Conservation (phyloP, 2,113 vertebrate genomes). For the Sarotherodon lohbergeri region DNA sequence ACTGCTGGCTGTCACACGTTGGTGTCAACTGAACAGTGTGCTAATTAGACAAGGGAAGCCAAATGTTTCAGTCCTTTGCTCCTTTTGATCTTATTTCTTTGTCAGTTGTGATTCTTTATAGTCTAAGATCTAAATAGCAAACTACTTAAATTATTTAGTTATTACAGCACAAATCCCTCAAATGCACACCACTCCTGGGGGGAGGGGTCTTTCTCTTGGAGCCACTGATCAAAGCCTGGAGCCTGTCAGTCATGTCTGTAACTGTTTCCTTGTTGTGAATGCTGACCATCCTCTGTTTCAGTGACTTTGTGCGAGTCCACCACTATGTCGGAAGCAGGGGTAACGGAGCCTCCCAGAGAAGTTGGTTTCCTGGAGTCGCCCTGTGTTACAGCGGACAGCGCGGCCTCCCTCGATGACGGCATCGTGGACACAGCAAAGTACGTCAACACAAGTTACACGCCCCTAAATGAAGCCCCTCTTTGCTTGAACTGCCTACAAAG, state of each 20-base stretch:
- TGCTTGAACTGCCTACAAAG: not conserved
- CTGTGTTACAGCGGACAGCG: not conserved
- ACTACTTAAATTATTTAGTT: not conserved
- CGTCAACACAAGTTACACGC: not conserved
- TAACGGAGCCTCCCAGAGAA: slow-evolving; percentile 42
- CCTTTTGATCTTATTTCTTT: not conserved
- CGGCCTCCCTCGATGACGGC: slow-evolving; percentile 41
- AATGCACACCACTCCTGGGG: not conserved
- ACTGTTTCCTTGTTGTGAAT: not conserved
- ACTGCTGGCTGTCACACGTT: not conserved
- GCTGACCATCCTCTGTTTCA: slow-evolving; percentile 3
- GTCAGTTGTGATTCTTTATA: not conserved
- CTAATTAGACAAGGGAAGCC: not conserved
- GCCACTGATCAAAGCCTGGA: not conserved
- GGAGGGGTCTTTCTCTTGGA: not conserved
- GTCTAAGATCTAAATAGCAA: not conserved
- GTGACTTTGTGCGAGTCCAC: slow-evolving; percentile 73
- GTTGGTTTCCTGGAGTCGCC: slow-evolving; percentile 22
- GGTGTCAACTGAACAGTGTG: not conserved
- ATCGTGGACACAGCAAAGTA: slow-evolving; percentile 62
- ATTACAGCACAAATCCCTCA: not conserved
- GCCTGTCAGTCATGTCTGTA: not conserved
- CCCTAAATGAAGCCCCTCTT: not conserved
- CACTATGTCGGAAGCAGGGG: slow-evolving; percentile 40
- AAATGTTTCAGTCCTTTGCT: not conserved